These are phyloP conservation scores for Psophia crepitans DNA, from an alignment of 2,113 vertebrate species.

Conservation along the genomic window DNA sequence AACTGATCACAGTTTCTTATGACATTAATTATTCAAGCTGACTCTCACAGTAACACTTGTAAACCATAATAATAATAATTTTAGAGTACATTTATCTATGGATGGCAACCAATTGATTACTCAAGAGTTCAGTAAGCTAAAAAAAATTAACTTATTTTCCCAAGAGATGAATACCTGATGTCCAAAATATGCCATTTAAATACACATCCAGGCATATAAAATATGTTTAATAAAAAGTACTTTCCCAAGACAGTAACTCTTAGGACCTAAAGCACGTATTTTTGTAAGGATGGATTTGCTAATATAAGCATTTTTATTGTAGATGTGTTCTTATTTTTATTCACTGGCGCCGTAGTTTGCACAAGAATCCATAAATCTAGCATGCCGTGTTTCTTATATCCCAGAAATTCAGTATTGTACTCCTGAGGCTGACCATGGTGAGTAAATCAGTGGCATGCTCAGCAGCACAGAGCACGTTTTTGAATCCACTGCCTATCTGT, in stretches of 20 bases:
- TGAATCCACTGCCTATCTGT: background rate
- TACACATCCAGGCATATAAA: background rate
- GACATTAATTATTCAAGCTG: background rate
- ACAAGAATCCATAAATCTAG: background rate
- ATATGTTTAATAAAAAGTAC: background rate
- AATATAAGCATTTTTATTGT: background rate
- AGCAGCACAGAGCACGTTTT: background rate
- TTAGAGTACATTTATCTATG: conserved; percentile 9
- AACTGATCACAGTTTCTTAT: background rate
- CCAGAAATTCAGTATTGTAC: background rate
- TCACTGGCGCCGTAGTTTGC: background rate
- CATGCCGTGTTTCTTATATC: background rate
- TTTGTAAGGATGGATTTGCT: background rate
- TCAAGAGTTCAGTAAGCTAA: background rate
- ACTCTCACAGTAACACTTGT: conserved; percentile 12
- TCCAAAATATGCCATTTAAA: background rate
- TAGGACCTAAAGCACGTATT: background rate
- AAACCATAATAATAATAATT: background rate
- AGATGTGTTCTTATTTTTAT: background rate
- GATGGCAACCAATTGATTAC: background rate
- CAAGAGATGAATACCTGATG: background rate
- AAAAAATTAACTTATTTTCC: background rate
- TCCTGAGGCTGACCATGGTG: background rate
- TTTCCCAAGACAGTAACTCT: background rate
- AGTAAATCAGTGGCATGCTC: background rate